Evolutionary conservation across 2,888 invertebrate species (phyloP), one percentile per base, ranked within the genome.

Genomic region (Coleophora deauratella): DNA sequence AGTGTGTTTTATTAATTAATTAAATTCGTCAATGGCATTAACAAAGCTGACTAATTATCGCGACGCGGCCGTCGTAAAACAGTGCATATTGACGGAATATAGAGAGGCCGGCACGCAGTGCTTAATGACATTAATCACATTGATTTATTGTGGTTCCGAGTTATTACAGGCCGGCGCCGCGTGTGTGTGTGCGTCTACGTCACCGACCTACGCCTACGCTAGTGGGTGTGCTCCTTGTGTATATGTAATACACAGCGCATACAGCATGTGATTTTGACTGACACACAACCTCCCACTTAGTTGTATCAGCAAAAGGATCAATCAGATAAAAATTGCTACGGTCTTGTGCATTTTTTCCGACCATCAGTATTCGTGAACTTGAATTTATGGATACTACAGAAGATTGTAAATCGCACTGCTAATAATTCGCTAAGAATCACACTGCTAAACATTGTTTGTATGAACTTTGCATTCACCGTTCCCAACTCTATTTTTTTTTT

Each of bases 121-220:
- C 85, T 84, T 85, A 85, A 85, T 85, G 85, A 82, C 85, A 85
- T 85, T 85, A 85, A 85, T 85, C 85, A 85, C 84, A 84, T 85
- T 85, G 85, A 85, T 85, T 85, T 85, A 85, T 85, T 84, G 85
- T 84, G 85, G 85, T 84, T 84, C 84, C 85, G 84, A 85, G 85
- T 85, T 85, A 85, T 85, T 85, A 85, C 85, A 84, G 85, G 82
- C 81, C 74, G 76, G 68, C 69, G 66, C 50, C 51, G 56, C 50
- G 52, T 53, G 77, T 77, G 74, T 75, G 80, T 57, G 61, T 61
- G 59, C 55, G 54, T 43, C 42, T 47, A 50, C 57, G 58, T 64
- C 52, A 55, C 57, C 54, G 54, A 54, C 49, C 45, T 51, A 57
- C 53, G 49, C 21, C 21, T 21, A 21, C 21, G 6, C 21, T 21